Evolutionary conservation across 2,888 invertebrate species (phyloP), one percentile per base, ranked within the genome.

Genomic region (Lottia gigantea): DNA sequence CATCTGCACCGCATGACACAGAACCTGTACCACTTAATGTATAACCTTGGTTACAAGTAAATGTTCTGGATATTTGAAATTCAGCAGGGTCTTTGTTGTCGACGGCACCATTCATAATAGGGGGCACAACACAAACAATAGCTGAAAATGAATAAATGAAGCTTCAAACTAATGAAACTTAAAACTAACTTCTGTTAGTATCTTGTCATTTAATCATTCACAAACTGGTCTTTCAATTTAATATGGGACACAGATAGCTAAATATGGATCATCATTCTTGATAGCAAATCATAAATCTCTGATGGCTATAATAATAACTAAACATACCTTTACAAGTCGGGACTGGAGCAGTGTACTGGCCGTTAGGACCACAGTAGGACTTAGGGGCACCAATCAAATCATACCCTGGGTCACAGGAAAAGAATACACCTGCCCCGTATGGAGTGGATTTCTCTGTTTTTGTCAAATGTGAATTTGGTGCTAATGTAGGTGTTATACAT

Each of bases 341-440:
- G 14, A 55, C 46, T 2, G 40, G 16, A 11, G 73, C 75, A 1
- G 78, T 71, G 80, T 82, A 84, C 1, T 65, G 68, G 2, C 79
- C 80, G 45, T 77, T 40, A 16, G 78, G 73, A 19, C 77, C 73
- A 70, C 84, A 84, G 66, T 81, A 76, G 6, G 80, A 63, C 26
- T 80, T 78, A 7, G 82, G 76, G 15, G 72, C 71, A 8, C 83
- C 84, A 1, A 76, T 73, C 23, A 84, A 55, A 64, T 82, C 76
- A 68, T 76, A 83, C 0, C 83, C 84, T n/a, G 68, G 67, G 63
- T 78, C 49, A 74, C 84, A 84, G n/a, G 64, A 47, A 64, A 78
- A 84, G 15, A 70, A 67, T 25, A 80, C 62, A 40, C 80, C 75
- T 14, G 80, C 74, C 0, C 81, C 80, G 66, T 80, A 82, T 14